Evolutionary conservation across 2,797 vertebrate genomes (phyloP).

Genomic region (Sebastes glaucus): DNA sequence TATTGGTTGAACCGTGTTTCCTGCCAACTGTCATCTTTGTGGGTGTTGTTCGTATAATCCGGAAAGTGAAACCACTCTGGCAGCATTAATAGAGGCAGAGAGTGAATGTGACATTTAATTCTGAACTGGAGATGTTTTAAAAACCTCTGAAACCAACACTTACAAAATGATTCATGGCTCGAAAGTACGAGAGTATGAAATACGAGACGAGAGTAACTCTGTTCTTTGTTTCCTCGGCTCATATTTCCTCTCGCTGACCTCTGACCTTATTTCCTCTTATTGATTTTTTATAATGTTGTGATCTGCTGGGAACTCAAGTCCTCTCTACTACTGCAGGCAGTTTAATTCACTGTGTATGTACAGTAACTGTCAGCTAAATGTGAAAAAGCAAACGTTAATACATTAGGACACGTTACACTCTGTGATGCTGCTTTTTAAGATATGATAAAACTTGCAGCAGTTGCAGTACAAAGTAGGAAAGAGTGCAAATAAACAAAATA

Average conservation of each 20-base stretch:
- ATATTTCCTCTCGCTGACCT: conserved; percentile 26
- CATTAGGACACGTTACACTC: not conserved
- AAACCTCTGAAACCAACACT: not conserved
- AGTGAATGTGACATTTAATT: conserved; percentile 13
- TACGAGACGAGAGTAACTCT: not conserved
- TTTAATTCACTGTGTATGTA: not conserved
- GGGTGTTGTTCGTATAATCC: conserved; percentile 9
- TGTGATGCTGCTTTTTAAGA: not conserved
- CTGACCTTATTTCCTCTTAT: conserved; percentile 36
- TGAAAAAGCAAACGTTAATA: not conserved
- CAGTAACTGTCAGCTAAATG: not conserved
- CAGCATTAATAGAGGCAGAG: not conserved
- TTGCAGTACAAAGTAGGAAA: not conserved
- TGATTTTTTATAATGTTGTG: conserved; percentile 15
- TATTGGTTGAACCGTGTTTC: not conserved
- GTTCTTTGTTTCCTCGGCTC: conserved; percentile 4
- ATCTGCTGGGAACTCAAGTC: not conserved
- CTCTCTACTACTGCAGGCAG: not conserved
- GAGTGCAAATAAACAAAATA: not conserved
- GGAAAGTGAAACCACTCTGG: conserved; percentile 22
- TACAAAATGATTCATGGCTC: not conserved
- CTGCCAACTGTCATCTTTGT: conserved; percentile 34
- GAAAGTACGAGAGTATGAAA: not conserved
- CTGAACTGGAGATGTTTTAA: not conserved
- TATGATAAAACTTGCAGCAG: not conserved